Percentiles rank a stretch among this genome's conserved stretches.
Conservation (phyloP, 2,888 invertebrate genomes). For the Alcis repandata region DNA sequence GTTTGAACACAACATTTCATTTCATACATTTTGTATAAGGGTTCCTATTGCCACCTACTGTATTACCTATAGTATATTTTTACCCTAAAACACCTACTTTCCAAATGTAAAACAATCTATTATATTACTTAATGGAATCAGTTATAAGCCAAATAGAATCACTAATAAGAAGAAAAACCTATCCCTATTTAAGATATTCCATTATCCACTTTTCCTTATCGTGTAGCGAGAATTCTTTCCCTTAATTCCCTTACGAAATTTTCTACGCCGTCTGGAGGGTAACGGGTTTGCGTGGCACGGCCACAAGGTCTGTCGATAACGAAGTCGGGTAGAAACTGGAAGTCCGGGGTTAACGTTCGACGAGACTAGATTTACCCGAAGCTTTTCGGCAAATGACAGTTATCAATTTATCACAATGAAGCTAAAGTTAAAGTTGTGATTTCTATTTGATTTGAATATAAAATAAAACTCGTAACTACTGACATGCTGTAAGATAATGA, state of each 20-base stretch:
- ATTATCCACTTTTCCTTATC: conserved; percentile 26
- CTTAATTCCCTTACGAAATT: conserved; percentile 49
- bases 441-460: no score
- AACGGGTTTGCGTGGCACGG: conserved; percentile 56
- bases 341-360: conserved; percentile 49
- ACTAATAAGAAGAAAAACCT: not conserved
- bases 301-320: conserved; percentile 60
- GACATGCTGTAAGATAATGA: no score
- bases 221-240: conserved; percentile 26
- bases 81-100: no score
- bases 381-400: conserved; percentile 19
- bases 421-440: no score
- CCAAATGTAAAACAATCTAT: not conserved
- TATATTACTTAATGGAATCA: not conserved
- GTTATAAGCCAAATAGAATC: not conserved
- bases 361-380: conserved; percentile 42
- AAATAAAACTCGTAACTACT: no score
- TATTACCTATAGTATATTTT: no score
- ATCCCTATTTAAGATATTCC: conserved; percentile 20
- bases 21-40: no score
- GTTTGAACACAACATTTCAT: no score
- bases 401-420: not conserved
- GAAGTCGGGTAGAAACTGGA: conserved; percentile 45
- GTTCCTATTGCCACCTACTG: no score
- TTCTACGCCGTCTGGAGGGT: conserved; percentile 52